Evolutionary conservation across 2,113 vertebrate species (phyloP).

Genomic region (Etheostoma spectabile): DNA sequence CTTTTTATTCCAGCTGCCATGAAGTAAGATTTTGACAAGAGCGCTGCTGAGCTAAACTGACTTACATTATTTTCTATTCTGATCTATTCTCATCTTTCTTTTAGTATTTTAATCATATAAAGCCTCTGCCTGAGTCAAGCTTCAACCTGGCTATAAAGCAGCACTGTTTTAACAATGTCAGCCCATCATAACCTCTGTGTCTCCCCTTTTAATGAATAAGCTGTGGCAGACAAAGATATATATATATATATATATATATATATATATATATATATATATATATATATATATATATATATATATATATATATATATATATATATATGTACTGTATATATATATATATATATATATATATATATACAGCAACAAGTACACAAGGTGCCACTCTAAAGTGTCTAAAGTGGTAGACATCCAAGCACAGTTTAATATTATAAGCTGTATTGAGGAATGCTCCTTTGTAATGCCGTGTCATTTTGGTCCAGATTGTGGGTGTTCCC

Average conservation of each 20-base stretch:
- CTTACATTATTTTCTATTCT: conserved; percentile 3
- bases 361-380: background rate
- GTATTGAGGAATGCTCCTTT: background rate
- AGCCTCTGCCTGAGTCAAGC: background rate
- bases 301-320: too few relatives aligned
- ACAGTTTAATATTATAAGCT: background rate
- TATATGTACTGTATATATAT: too few relatives aligned
- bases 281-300: too few relatives aligned
- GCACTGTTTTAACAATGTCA: background rate
- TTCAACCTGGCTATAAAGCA: background rate
- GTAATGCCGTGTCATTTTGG: background rate
- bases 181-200: background rate
- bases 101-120: conserved; percentile 1
- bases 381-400: background rate
- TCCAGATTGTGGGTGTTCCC: background rate
- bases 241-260: too few relatives aligned
- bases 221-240: background rate
- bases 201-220: background rate
- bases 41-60: background rate
- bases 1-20: background rate
- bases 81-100: background rate
- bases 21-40: conserved; percentile 3
- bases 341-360: too few relatives aligned
- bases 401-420: background rate
- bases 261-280: too few relatives aligned